Conservation (phyloP, 2,797 vertebrate species). For the Lophotriccus pileatus region DNA sequence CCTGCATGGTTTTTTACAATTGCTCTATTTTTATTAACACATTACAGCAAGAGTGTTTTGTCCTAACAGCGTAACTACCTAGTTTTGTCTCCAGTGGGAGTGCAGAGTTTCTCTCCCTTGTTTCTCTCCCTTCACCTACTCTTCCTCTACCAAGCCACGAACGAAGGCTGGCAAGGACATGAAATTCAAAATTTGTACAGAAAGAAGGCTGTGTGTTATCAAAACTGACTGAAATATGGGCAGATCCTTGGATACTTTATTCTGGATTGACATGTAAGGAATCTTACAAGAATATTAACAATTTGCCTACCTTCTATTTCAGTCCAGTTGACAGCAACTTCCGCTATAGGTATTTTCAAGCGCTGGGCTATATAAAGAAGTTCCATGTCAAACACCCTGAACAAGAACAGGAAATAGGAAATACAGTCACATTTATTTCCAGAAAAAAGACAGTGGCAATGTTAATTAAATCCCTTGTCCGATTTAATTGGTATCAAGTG, state of each 20-base stretch:
- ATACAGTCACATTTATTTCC: slow-evolving; percentile 18
- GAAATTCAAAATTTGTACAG: background rate
- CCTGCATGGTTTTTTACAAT: background rate
- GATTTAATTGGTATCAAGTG: background rate
- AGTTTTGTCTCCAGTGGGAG: background rate
- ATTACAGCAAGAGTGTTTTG: background rate
- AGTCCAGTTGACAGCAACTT: slow-evolving; percentile 98
- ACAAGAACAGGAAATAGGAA: slow-evolving; percentile 51
- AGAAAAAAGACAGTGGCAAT: background rate
- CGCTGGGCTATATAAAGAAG: slow-evolving; percentile 93
- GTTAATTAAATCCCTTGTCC: slow-evolving; percentile 20
- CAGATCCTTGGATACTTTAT: background rate
- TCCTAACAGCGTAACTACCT: background rate
- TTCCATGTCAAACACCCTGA: slow-evolving; percentile 98
- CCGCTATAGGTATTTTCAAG: slow-evolving; percentile 91
- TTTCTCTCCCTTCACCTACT: background rate
- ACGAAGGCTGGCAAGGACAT: background rate
- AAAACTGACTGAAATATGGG: background rate
- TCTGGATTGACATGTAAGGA: background rate
- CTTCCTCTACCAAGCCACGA: background rate
- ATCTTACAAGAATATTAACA: background rate
- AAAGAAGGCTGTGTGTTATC: background rate
- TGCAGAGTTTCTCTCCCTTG: background rate
- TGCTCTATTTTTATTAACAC: background rate
- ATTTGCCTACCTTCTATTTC: slow-evolving; percentile 92